Evolutionary conservation across 2,888 invertebrate species (phyloP).

Genomic region (Tineola bisselliella): DNA sequence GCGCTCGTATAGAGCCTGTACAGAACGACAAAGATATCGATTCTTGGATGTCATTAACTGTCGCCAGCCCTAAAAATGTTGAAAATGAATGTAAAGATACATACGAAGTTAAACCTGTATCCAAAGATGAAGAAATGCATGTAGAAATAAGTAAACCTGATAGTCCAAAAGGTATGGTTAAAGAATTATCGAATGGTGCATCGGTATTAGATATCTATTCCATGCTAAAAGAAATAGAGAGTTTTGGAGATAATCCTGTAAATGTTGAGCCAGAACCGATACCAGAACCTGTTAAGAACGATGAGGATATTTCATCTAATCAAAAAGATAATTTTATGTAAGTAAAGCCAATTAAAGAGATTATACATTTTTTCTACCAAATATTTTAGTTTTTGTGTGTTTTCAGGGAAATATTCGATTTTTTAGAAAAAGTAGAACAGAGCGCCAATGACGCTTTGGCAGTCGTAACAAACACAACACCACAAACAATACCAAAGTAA

Average conservation of each 20-base stretch:
- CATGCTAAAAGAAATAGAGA: slow-evolving; percentile 61
- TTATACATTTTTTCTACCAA: too few species aligned
- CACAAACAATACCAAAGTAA: slow-evolving; percentile 52
- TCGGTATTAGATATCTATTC: slow-evolving; percentile 61
- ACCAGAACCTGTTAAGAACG: slow-evolving; percentile 23
- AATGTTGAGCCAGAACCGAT: slow-evolving; percentile 26
- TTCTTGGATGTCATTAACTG: slow-evolving; percentile 60
- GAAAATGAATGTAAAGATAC: slow-evolving; percentile 20
- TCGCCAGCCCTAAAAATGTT: slow-evolving; percentile 35
- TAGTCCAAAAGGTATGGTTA: slow-evolving; percentile 19
- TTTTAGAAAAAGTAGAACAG: slow-evolving; percentile 72
- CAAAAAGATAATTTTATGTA: slow-evolving; percentile 58
- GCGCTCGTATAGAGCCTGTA: slow-evolving; percentile 51
- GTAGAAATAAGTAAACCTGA: neutral
- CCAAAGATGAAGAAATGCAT: neutral
- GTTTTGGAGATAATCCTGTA: slow-evolving; percentile 52
- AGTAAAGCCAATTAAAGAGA: too few species aligned
- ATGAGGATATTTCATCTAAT: slow-evolving; percentile 28
- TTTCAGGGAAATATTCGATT: slow-evolving; percentile 72
- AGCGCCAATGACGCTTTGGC: slow-evolving; percentile 60
- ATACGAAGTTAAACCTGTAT: slow-evolving; percentile 16
- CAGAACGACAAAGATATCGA: slow-evolving; percentile 58
- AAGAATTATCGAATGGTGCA: slow-evolving; percentile 34
- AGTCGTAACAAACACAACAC: slow-evolving; percentile 46
- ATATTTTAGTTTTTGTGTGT: too few species aligned